Conservation (phyloP, 2,888 invertebrate species). For the Hyles lineata region DNA sequence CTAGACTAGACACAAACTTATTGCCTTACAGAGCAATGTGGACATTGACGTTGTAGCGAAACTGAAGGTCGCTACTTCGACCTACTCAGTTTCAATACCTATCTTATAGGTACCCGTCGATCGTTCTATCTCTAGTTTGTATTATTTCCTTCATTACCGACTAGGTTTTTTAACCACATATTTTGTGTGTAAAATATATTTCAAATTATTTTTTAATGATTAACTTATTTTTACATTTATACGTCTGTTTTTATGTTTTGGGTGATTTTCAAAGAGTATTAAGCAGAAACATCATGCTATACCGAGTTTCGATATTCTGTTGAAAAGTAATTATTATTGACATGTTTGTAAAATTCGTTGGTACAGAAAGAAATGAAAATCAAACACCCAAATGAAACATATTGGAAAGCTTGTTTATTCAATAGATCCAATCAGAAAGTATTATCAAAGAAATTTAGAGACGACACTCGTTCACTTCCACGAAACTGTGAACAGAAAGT, state of each 20-base stretch:
- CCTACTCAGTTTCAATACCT: conserved; percentile 1
- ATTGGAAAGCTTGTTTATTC: too few species aligned
- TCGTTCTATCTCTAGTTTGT: neutral
- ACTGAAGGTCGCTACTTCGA: neutral
- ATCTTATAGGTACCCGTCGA: neutral
- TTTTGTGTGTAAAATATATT: too few species aligned
- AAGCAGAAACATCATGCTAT: too few species aligned
- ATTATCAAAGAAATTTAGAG: conserved; percentile 49
- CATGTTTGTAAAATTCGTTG: too few species aligned
- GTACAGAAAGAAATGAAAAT: too few species aligned
- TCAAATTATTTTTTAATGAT: too few species aligned
- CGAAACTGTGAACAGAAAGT: conserved; percentile 49
- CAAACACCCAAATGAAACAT: too few species aligned
- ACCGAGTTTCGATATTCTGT: too few species aligned
- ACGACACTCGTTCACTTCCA: conserved; percentile 48
- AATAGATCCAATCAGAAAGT: conserved; percentile 41
- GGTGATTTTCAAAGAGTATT: too few species aligned
- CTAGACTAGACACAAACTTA: conserved; percentile 1
- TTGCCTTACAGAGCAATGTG: conserved; percentile 17
- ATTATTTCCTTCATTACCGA: neutral
- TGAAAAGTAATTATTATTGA: too few species aligned
- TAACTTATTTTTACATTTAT: too few species aligned
- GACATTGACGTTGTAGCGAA: conserved; percentile 10
- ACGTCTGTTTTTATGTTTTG: too few species aligned
- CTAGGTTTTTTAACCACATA: neutral